Conservation (phyloP, 2,797 vertebrate species). For the Sebastes cheni region DNA sequence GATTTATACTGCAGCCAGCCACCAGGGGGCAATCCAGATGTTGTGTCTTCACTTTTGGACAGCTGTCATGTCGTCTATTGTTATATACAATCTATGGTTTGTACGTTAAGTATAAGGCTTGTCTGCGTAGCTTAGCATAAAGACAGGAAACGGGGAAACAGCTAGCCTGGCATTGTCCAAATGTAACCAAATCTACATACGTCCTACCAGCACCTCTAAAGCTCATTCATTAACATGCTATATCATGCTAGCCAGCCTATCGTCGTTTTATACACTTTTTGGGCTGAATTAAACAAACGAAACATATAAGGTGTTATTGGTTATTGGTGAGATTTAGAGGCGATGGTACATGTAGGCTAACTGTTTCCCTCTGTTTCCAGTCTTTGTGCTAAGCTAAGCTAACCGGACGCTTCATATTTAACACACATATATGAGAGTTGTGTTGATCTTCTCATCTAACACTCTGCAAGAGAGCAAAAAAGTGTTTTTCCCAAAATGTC, state of each 20-base stretch:
- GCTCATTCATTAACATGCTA: too few species aligned
- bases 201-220: neutral
- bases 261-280: too few species aligned
- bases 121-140: constrained; percentile 23
- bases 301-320: neutral
- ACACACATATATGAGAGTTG: neutral
- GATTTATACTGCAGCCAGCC: too few species aligned
- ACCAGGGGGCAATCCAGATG: too few species aligned
- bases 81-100: neutral
- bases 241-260: too few species aligned
- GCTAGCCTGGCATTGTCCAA: neutral
- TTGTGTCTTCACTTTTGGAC: too few species aligned
- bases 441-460: neutral
- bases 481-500: neutral
- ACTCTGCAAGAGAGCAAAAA: neutral
- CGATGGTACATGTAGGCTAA: neutral
- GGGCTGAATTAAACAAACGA: neutral
- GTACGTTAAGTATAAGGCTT: neutral
- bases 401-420: neutral
- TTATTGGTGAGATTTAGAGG: neutral
- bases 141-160: neutral
- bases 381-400: constrained; percentile 21
- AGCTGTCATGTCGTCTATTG: too few species aligned
- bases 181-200: neutral
- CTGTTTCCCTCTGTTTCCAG: neutral